A percentile compares a stretch with the other conserved stretches of the same genome.
These are phyloP conservation scores for Ametastegia equiseti DNA, from an alignment of 2,888 invertebrate species.

Conservation along the genomic window DNA sequence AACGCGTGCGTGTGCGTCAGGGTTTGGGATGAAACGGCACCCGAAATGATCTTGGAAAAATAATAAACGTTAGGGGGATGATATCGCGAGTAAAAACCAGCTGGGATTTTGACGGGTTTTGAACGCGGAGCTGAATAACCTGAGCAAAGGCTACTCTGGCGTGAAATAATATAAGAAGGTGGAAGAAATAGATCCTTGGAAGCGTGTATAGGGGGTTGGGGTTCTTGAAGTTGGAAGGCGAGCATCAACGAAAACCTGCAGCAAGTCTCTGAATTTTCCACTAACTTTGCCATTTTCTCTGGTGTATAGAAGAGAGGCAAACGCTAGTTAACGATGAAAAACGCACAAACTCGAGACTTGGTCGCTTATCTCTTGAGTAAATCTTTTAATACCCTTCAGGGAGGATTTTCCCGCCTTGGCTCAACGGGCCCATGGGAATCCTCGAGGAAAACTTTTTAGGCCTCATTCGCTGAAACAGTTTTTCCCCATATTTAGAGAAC, in stretches of 20 bases:
- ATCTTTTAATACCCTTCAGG: slow-evolving; percentile 46
- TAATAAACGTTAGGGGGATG: slow-evolving; percentile 8
- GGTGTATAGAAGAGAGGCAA: slow-evolving; percentile 35
- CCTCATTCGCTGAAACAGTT: slow-evolving; percentile 19
- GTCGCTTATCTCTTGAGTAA: slow-evolving; percentile 43
- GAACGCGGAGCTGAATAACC: slow-evolving; percentile 16
- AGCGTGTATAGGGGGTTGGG: neutral
- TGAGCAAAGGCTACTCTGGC: slow-evolving; percentile 35
- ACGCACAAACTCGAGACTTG: slow-evolving; percentile 34
- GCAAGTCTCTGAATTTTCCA: slow-evolving; percentile 41
- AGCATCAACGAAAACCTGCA: slow-evolving; percentile 30
- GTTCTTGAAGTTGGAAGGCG: slow-evolving; percentile 13
- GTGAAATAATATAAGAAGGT: slow-evolving; percentile 34
- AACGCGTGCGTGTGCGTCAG: neutral
- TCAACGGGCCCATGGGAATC: slow-evolving; percentile 31
- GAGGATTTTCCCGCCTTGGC: slow-evolving; percentile 39
- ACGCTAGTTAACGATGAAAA: slow-evolving; percentile 46
- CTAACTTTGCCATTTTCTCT: slow-evolving; percentile 24
- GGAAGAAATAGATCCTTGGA: neutral
- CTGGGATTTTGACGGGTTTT: slow-evolving; percentile 26
- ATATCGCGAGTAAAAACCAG: neutral
- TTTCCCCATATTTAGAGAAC: slow-evolving; percentile 19
- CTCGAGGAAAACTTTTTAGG: slow-evolving; percentile 42
- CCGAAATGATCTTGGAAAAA: neutral
- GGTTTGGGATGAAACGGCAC: neutral